Evolutionary conservation across 2,113 vertebrate species (phyloP).

Genomic region (Sceloporus tristichus): DNA sequence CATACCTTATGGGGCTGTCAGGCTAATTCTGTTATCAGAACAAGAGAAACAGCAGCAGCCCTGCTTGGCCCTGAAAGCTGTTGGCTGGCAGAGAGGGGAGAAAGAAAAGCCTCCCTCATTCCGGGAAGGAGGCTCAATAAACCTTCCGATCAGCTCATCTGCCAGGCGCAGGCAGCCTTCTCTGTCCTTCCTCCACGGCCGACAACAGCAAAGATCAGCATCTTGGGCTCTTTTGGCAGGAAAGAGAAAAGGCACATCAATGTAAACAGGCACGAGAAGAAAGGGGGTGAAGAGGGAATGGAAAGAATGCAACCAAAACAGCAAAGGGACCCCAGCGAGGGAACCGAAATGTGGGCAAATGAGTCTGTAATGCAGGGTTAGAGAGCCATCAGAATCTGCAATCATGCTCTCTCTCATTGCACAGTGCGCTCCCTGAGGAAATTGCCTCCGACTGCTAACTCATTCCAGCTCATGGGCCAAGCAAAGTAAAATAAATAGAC

Average conservation of each 20-base stretch:
- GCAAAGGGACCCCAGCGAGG: constrained; percentile 15
- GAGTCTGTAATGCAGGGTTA: fast-evolving
- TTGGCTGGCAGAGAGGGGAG: constrained; percentile 48
- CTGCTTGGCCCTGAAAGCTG: constrained; percentile 33
- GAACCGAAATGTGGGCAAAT: constrained; percentile 35
- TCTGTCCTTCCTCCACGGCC: not conserved
- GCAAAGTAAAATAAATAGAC: too few species aligned
- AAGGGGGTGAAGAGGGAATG: not conserved
- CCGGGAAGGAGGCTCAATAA: constrained; percentile 70
- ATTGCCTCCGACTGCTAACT: not conserved
- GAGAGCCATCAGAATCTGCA: not conserved
- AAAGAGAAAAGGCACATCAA: constrained; percentile 51
- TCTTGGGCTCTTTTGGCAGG: constrained; percentile 47
- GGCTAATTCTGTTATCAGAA: constrained; percentile 53
- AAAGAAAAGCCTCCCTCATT: constrained; percentile 48
- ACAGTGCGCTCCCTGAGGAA: not conserved
- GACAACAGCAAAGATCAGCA: constrained; percentile 30
- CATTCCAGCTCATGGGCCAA: fast-evolving
- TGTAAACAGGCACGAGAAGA: not conserved
- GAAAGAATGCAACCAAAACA: constrained; percentile 36
- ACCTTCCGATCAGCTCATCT: constrained; percentile 62
- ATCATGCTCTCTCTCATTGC: not conserved
- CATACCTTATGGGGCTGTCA: constrained; percentile 62
- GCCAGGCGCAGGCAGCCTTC: constrained; percentile 22
- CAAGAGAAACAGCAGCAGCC: constrained; percentile 61